These are phyloP conservation scores for Flabesymbios commensalis DNA, from an alignment of 2,888 invertebrate genomes.

Conservation along the genomic window DNA sequence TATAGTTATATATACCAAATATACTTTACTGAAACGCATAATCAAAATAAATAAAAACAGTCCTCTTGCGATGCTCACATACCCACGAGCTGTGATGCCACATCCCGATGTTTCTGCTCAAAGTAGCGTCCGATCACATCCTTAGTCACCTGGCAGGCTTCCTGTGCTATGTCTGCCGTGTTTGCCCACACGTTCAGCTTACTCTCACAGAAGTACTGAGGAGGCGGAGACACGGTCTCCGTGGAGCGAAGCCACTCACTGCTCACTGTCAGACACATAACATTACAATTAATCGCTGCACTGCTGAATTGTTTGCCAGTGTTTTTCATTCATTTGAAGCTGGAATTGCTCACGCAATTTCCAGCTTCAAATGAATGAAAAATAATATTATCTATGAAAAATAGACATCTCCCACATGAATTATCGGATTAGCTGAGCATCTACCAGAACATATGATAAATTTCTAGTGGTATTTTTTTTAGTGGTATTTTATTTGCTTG, in stretches of 20 bases:
- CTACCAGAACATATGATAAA: too few species aligned
- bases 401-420: too few species aligned
- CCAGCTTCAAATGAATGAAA: too few species aligned
- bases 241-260: slow-evolving; percentile 51
- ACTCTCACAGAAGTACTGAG: slow-evolving; percentile 52
- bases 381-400: too few species aligned
- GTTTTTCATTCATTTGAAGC: too few species aligned
- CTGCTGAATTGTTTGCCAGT: too few species aligned
- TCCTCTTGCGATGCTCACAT: slow-evolving; percentile 2
- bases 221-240: slow-evolving; percentile 44
- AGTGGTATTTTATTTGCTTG: too few species aligned
- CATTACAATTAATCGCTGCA: neutral
- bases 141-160: slow-evolving; percentile 45
- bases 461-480: too few species aligned
- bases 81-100: slow-evolving; percentile 55
- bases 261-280: slow-evolving; percentile 44
- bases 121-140: slow-evolving; percentile 47
- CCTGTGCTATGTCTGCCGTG: slow-evolving; percentile 51
- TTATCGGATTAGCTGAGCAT: neutral
- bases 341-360: too few species aligned
- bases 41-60: too few species aligned
- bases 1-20: too few species aligned
- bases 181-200: slow-evolving; percentile 56
- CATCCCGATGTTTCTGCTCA: slow-evolving; percentile 49
- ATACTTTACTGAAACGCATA: too few species aligned